Evolutionary conservation across 2,888 invertebrate genomes (phyloP), one percentile per base, ranked within the genome.

Genomic region (Drosophila tripunctata): DNA sequence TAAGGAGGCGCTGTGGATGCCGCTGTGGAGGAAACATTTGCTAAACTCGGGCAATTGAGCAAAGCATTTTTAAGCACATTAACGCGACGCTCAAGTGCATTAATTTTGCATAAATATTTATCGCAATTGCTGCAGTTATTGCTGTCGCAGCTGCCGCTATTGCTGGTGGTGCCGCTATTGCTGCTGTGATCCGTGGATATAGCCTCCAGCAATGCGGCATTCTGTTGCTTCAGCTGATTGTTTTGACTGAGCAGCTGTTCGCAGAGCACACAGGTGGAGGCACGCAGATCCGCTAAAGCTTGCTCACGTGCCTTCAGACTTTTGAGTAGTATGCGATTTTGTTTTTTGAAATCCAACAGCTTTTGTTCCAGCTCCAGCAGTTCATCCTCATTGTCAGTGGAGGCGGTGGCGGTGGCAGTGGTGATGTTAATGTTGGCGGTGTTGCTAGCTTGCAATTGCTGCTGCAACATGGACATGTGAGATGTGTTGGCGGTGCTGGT

Each of bases 351-450:
- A 43, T 91, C 88, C 15, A 92, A 74, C 21, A 90, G 66, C 73
- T 89, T 90, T 36, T 91, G 87, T 81, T 90, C 91, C 17, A 91
- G 77, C 27, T 82, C 84, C 2, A 90, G 71, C 15, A 82, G 57
- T 67, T 86, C 87, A 72, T 87, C 84, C 62, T 86, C 86, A 3
- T 67, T 64, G 19, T 72, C 83, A 1, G 31, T 22, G n/a, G 2
- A 3, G 6, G 27, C 6, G 1, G 33, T 43, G 2, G 33, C 38
- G 2, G 4, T 24, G 2, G 36, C 40, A 10, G 40, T 48, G 7
- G 19, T 0, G 0, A 14, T 33, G 0, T 61, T 56, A 6, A 4
- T 40, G n/a, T n/a, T n/a, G n/a, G n/a, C 15, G 10, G 14, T 31
- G 3, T 17, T 35, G 14, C 14, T 21, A n/a, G n/a, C n/a, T n/a